Percentiles rank a stretch among this genome's conserved stretches.
Conservation (phyloP, 23 tunicate species). For the Trididemnum clinides region DNA sequence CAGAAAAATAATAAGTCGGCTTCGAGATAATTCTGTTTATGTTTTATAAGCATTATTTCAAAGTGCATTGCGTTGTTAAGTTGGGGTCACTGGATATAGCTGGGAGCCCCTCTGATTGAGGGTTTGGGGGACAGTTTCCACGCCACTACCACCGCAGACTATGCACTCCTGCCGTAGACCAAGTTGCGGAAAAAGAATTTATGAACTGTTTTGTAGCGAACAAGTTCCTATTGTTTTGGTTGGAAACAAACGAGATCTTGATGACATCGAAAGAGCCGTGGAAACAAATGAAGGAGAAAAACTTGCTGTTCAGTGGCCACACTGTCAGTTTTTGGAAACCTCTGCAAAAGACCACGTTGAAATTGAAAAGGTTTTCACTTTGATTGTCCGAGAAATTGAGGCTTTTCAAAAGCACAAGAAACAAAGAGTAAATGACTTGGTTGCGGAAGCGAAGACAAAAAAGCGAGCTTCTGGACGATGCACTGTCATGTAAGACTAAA, state of each 20-base stretch:
- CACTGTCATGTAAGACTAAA: not conserved
- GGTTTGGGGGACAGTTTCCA: too few species aligned
- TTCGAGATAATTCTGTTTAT: too few species aligned
- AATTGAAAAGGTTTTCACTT: constrained; percentile 48
- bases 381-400: constrained; percentile 33
- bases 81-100: too few species aligned
- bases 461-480: constrained; percentile 26
- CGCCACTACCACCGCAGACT: too few species aligned
- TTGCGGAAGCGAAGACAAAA: constrained; percentile 49
- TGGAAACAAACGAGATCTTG: constrained; percentile 80
- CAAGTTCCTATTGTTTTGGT: constrained; percentile 79
- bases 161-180: too few species aligned
- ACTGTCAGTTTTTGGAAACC: constrained; percentile 78
- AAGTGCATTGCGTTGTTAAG: too few species aligned
- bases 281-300: constrained; percentile 42
- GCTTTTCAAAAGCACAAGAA: constrained; percentile 36
- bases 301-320: constrained; percentile 75
- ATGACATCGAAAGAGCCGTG: constrained; percentile 48
- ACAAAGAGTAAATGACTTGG: constrained; percentile 34
- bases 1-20: too few species aligned
- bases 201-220: constrained; percentile 67
- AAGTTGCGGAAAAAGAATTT: too few species aligned
- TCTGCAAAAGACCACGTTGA: constrained; percentile 66
- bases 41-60: too few species aligned
- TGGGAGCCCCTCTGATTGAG: too few species aligned